Conservation (phyloP, 2,888 invertebrate species). For the Thera britannica region DNA sequence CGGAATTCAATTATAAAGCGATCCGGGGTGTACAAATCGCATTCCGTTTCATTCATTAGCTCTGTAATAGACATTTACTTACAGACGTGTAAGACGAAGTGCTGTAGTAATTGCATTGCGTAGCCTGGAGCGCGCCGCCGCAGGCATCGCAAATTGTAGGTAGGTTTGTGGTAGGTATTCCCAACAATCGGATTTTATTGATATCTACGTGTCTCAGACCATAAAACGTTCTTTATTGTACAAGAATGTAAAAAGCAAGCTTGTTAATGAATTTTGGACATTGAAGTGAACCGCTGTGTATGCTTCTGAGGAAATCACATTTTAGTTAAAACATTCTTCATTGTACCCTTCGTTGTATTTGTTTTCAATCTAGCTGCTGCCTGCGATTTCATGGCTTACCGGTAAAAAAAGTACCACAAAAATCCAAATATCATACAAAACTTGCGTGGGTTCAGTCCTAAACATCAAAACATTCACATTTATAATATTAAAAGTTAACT, state of each 20-base stretch:
- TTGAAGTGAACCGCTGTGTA: no score
- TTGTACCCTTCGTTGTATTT: no score
- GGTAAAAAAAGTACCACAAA: no score
- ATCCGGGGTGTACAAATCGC: conserved; percentile 16
- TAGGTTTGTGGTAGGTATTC: not conserved
- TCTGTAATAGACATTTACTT: conserved; percentile 58
- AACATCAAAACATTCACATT: no score
- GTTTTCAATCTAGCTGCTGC: no score
- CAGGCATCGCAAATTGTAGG: conserved; percentile 27
- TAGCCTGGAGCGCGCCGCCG: conserved; percentile 46
- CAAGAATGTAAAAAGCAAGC: no score
- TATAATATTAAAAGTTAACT: not conserved
- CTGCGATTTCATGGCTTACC: no score
- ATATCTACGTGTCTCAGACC: not conserved
- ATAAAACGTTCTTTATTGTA: not conserved
- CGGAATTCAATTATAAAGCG: conserved; percentile 8
- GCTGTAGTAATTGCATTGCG: conserved; percentile 68
- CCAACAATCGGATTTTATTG: conserved; percentile 2
- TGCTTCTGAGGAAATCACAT: no score
- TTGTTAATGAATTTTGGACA: no score
- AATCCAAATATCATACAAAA: no score
- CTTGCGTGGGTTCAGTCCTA: no score
- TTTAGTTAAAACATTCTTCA: no score
- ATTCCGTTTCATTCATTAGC: conserved; percentile 33
- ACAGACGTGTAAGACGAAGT: conserved; percentile 62